Conservation (phyloP, 2,888 invertebrate species). For the Yponomeuta evonymella region DNA sequence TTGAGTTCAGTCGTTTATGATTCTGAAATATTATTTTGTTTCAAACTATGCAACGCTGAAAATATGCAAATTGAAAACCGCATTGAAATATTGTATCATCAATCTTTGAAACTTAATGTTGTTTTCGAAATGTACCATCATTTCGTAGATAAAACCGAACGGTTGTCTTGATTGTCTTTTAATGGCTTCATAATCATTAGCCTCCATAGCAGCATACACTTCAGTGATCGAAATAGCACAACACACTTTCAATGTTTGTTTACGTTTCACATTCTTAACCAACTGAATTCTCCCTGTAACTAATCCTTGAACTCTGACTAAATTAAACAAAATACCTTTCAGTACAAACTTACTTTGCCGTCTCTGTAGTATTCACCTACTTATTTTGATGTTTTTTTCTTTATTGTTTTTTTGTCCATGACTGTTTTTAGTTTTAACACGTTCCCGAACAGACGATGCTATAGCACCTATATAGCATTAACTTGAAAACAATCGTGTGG, state of each 20-base stretch:
- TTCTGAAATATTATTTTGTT: too few relatives aligned
- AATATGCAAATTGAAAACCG: background rate
- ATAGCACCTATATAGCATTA: too few relatives aligned
- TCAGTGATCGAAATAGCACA: background rate
- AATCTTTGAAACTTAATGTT: background rate
- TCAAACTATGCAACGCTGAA: too few relatives aligned
- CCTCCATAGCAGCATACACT: background rate
- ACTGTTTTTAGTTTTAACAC: background rate
- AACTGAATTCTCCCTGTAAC: background rate
- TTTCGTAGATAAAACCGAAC: background rate
- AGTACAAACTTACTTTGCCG: background rate
- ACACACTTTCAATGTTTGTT: conserved; percentile 1
- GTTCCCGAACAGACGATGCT: too few relatives aligned
- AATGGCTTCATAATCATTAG: background rate
- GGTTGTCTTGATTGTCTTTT: background rate
- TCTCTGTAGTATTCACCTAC: too few relatives aligned
- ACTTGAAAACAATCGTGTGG: background rate
- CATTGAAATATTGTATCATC: too few relatives aligned
- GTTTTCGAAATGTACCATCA: background rate
- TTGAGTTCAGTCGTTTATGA: too few relatives aligned
- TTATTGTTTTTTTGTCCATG: background rate
- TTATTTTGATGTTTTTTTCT: background rate
- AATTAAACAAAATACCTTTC: background rate
- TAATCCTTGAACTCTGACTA: background rate
- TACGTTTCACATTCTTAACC: background rate